phyloP scores from a whole-genome alignment of 2,888 invertebrate species.

The Cyrtodaria siliqua region DNA sequence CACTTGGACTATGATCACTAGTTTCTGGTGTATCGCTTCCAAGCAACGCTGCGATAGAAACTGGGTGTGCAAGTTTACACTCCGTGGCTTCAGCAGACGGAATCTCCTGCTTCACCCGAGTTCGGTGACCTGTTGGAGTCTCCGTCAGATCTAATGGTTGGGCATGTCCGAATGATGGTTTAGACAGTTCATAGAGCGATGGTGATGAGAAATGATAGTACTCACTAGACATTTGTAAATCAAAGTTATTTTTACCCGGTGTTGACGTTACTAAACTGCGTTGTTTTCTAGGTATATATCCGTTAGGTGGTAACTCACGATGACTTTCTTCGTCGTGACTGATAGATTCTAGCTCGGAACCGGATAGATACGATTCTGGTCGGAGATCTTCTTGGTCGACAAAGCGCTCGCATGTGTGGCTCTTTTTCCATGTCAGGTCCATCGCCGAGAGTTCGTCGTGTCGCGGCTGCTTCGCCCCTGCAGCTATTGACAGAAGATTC shows the following conservation, averaged over 20 bases:
- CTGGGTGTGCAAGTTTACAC: slow-evolving; percentile 41
- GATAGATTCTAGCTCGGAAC: too few species aligned
- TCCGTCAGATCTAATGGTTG: too few species aligned
- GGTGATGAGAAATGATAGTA: too few species aligned
- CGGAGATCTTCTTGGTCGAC: slow-evolving; percentile 48
- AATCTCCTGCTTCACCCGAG: neutral
- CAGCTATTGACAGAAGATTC: too few species aligned
- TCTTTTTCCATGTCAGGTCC: slow-evolving; percentile 27
- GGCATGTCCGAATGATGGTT: too few species aligned
- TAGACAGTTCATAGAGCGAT: too few species aligned
- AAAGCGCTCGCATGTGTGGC: slow-evolving; percentile 42
- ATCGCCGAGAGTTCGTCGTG: slow-evolving; percentile 14
- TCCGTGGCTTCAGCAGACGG: neutral
- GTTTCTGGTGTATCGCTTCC: slow-evolving; percentile 11
- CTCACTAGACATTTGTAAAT: too few species aligned
- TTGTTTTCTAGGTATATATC: neutral
- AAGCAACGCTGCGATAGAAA: slow-evolving; percentile 45
- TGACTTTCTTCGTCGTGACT: too few species aligned
- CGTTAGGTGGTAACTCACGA: neutral
- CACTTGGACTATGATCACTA: neutral
- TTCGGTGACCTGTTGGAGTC: too few species aligned
- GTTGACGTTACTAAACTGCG: too few species aligned
- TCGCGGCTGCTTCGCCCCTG: neutral
- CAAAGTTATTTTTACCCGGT: too few species aligned
- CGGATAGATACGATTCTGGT: neutral